phyloP scores from a whole-genome alignment of 2,797 vertebrate species.

The Neosilurus hyrtlii region DNA sequence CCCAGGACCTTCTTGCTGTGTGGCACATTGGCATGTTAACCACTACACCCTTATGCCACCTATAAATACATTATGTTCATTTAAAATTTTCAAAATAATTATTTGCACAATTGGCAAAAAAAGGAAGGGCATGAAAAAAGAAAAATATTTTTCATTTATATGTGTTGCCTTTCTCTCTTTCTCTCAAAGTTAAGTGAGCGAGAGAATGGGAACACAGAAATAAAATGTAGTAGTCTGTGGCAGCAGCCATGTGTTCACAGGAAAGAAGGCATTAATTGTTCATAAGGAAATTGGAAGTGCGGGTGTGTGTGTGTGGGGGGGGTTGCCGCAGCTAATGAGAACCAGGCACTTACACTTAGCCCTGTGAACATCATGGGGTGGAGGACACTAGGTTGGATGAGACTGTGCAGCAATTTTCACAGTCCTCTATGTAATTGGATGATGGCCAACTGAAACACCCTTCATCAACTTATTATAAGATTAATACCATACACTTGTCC shows the following conservation, averaged over 20 bases:
- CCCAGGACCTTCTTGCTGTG: too few relatives aligned
- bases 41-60: too few relatives aligned
- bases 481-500: conserved; percentile 15
- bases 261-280: conserved; percentile 52
- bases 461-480: conserved; percentile 22
- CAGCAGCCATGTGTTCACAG: conserved; percentile 52
- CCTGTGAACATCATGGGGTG: conserved; percentile 48
- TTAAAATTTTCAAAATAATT: background rate
- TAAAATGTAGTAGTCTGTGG: conserved; percentile 50
- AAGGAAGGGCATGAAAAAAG: background rate
- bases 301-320: conserved; percentile 16
- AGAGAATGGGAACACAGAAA: conserved; percentile 40
- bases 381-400: conserved; percentile 61
- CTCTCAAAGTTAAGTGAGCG: conserved; percentile 3
- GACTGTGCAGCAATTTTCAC: conserved; percentile 35
- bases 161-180: background rate
- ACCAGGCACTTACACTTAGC: conserved; percentile 45
- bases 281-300: conserved; percentile 46
- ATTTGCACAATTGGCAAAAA: background rate
- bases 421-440: conserved; percentile 27
- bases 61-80: background rate
- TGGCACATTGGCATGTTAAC: too few relatives aligned
- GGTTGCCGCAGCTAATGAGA: conserved; percentile 49
- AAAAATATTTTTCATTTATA: background rate
- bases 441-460: conserved; percentile 21